Percentiles rank a stretch among this genome's conserved stretches.
phyloP scores from a whole-genome alignment of 2,113 vertebrate genomes.

The Thunnus thynnus region DNA sequence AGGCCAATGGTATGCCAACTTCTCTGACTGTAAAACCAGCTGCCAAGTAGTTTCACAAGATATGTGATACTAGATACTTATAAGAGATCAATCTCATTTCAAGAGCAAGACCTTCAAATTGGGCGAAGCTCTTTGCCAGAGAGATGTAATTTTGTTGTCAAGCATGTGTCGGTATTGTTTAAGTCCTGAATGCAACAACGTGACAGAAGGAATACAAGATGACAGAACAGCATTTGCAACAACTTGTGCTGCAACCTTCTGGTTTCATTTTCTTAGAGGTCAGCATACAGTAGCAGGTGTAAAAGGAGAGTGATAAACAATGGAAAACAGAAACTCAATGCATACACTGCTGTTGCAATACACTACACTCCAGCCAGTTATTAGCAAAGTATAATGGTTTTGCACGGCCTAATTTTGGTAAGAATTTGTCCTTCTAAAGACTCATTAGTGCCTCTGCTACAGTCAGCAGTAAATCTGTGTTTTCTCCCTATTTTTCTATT shows the following conservation, averaged over 20 bases:
- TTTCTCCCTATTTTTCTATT: too few species aligned
- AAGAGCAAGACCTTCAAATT: neutral
- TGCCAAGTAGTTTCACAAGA: neutral
- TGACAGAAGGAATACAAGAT: neutral
- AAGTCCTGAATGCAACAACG: neutral
- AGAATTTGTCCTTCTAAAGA: too few species aligned
- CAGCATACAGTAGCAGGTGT: neutral
- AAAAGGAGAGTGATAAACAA: neutral
- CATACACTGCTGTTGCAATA: too few species aligned
- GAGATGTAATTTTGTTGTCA: neutral
- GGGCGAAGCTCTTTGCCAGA: neutral
- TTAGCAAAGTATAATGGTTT: too few species aligned
- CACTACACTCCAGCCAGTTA: too few species aligned
- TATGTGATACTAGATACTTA: neutral
- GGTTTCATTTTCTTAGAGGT: neutral
- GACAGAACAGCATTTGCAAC: neutral
- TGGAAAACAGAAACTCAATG: too few species aligned
- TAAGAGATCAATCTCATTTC: neutral
- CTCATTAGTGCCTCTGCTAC: too few species aligned
- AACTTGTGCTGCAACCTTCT: neutral
- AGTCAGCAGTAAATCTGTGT: too few species aligned
- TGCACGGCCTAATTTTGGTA: too few species aligned
- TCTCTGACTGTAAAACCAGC: neutral
- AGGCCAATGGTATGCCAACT: constrained; percentile 91
- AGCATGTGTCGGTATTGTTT: neutral